phyloP scores from a whole-genome alignment of 1,140 invertebrate genomes.

The Drosophila pectinifera region DNA sequence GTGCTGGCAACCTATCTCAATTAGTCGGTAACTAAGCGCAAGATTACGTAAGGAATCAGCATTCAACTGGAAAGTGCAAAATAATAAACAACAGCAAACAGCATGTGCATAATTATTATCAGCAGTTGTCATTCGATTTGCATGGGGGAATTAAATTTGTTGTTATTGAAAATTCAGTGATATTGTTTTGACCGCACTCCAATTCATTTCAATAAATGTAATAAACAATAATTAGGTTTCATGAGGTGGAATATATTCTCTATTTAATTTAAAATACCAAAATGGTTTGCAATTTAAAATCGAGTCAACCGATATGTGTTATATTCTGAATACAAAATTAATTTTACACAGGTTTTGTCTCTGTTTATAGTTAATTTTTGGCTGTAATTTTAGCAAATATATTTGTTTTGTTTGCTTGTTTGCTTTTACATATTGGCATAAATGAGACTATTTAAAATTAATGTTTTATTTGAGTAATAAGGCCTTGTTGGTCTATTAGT shows the following conservation, averaged over 20 bases:
- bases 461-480: neutral
- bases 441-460: neutral
- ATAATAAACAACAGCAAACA: conserved; percentile 2
- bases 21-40: conserved; percentile 19
- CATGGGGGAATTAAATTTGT: neutral
- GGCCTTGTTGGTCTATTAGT: too few species aligned
- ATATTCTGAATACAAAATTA: neutral
- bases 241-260: neutral
- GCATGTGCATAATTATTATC: conserved; percentile 1
- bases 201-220: neutral
- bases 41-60: conserved; percentile 9
- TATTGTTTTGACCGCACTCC: neutral
- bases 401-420: neutral
- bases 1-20: conserved; percentile 16
- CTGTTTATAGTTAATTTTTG: neutral
- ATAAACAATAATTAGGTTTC: too few species aligned
- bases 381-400: neutral
- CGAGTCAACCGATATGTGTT: neutral
- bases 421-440: neutral
- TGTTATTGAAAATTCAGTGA: neutral
- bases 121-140: neutral
- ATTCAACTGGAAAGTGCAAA: conserved; percentile 21
- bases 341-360: neutral
- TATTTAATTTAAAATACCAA: neutral
- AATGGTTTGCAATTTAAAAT: neutral